Evolutionary conservation across 2,888 invertebrate genomes (phyloP).

Genomic region (Crossocerus cetratus): DNA sequence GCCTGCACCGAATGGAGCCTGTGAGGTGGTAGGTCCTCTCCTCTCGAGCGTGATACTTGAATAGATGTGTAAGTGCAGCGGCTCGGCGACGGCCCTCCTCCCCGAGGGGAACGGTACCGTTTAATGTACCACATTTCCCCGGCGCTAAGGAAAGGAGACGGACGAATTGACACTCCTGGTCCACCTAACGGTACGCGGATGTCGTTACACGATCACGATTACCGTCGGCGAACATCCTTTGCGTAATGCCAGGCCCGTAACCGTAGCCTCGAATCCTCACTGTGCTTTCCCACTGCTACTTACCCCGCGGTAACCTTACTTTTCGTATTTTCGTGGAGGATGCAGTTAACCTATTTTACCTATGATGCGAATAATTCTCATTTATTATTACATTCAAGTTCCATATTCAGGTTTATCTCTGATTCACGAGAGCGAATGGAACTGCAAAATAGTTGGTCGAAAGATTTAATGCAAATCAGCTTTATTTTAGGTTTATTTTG

Average conservation of each 20-base stretch:
- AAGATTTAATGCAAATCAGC: too few species aligned
- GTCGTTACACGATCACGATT: slow-evolving; percentile 10
- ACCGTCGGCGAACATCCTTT: background rate
- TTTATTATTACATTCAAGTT: too few species aligned
- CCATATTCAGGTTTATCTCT: too few species aligned
- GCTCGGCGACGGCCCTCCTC: background rate
- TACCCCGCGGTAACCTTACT: background rate
- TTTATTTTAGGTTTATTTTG: too few species aligned
- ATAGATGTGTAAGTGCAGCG: background rate
- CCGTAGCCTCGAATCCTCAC: too few species aligned
- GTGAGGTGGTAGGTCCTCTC: too few species aligned
- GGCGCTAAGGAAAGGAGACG: slow-evolving; percentile 46
- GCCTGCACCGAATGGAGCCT: too few species aligned
- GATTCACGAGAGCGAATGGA: too few species aligned
- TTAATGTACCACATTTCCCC: slow-evolving; percentile 58
- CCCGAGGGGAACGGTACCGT: slow-evolving; percentile 55
- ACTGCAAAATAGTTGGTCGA: too few species aligned
- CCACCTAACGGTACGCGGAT: slow-evolving; percentile 55
- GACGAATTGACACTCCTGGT: slow-evolving; percentile 48
- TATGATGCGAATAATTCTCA: too few species aligned
- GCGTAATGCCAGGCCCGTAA: background rate
- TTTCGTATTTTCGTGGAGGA: too few species aligned
- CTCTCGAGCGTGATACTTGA: background rate
- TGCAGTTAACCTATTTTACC: too few species aligned
- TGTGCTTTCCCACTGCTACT: background rate